Conservation (phyloP, 2,888 invertebrate species). For the Eristalinus aeneus region DNA sequence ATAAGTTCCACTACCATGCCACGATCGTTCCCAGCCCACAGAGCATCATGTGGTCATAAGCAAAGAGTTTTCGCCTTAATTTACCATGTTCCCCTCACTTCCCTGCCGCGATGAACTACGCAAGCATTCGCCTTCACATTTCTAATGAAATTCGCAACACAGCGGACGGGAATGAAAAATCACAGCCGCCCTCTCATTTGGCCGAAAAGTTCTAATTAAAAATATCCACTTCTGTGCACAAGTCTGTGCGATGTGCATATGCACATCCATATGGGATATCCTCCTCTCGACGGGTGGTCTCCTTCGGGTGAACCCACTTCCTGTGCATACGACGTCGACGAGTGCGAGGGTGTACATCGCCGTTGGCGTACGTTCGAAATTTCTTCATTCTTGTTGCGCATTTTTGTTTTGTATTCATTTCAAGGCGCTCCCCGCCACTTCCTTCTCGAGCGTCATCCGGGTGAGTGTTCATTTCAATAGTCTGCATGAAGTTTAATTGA, state of each 20-base stretch:
- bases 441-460: not conserved
- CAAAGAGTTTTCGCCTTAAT: not conserved
- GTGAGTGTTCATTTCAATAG: constrained; percentile 56
- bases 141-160: constrained; percentile 65
- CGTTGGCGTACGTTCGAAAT: constrained; percentile 38
- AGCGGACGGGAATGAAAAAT: constrained; percentile 9
- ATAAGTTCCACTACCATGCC: not conserved
- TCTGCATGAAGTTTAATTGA: constrained; percentile 66
- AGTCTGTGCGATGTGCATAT: constrained; percentile 36
- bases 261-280: constrained; percentile 53
- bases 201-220: constrained; percentile 70
- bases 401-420: constrained; percentile 43
- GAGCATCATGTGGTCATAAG: not conserved
- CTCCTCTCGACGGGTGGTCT: constrained; percentile 25
- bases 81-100: not conserved
- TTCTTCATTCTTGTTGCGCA: constrained; percentile 42
- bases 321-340: constrained; percentile 11
- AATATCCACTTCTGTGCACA: constrained; percentile 67
- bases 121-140: constrained; percentile 58
- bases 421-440: constrained; percentile 6
- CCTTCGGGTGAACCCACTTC: constrained; percentile 7
- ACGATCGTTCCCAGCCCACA: not conserved
- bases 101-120: not conserved
- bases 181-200: constrained; percentile 44
- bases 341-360: constrained; percentile 6